Evolutionary conservation across 2,888 invertebrate species (phyloP).

Genomic region (Dexiosoma caninum): DNA sequence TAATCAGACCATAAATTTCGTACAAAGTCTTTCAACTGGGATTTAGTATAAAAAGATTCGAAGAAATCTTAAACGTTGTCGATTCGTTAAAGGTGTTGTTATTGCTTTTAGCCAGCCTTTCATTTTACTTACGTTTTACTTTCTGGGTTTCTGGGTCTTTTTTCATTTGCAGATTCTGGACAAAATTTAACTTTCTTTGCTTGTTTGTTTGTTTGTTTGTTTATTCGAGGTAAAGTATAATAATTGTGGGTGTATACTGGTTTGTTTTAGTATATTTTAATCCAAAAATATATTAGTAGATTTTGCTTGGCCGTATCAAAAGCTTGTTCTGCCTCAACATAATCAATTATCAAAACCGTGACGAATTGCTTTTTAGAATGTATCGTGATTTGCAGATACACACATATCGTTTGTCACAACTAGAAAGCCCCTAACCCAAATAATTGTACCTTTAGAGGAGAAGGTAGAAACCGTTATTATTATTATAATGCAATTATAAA

Average conservation of each 20-base stretch:
- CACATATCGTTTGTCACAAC: too few relatives aligned
- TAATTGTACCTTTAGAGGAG: too few relatives aligned
- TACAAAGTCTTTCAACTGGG: background rate
- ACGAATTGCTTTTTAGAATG: background rate
- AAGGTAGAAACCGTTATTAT: too few relatives aligned
- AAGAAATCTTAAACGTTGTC: slow-evolving; percentile 14
- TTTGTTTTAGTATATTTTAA: background rate
- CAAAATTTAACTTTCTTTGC: background rate
- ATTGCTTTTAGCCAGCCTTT: slow-evolving; percentile 8
- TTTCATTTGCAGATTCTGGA: slow-evolving; percentile 40
- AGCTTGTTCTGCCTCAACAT: background rate
- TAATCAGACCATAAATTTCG: slow-evolving; percentile 8
- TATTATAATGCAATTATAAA: too few relatives aligned
- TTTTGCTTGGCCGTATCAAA: too few relatives aligned
- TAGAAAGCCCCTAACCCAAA: too few relatives aligned
- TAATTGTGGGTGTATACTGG: background rate
- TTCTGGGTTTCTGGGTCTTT: slow-evolving; percentile 26
- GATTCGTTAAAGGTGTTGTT: background rate
- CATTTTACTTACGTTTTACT: background rate
- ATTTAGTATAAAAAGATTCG: background rate
- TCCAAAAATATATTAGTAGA: background rate
- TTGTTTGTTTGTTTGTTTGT: background rate
- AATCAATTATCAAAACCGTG: background rate
- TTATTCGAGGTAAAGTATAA: background rate
- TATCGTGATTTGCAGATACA: background rate